Base-by-base conservation (phyloP, 2,888 invertebrate genomes). In the Agrenia bidenticulata region DNA sequence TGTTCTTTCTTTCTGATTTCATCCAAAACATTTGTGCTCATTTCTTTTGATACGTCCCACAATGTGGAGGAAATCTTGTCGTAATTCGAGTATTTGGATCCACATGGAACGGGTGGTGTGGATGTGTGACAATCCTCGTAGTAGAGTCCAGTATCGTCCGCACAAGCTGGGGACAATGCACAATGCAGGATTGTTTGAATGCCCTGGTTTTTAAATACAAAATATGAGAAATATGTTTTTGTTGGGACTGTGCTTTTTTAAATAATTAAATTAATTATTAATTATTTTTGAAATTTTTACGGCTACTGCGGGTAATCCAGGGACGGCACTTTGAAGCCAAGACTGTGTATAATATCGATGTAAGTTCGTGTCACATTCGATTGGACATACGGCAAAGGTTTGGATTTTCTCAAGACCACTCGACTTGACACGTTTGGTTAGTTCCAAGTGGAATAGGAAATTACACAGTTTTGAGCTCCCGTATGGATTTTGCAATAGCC, bases 141-240 rank as follows among this genome's bases (percentile, higher is more conserved):
- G 41, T n/a, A 41, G 4, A 5, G 11, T 2, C 57, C 57, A 4
- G 41, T 57, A 19, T 5, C 26, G 11, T 17, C 21, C 17, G 2
- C 42, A 5, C 32, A 26, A 5, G 15, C 5, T 7, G 41, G 32
- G 41, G 57, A 57, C 26, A 41, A 4, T 2, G 24, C 39, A 21
- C 57, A 57, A 37, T 57, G 57, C 7, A 57, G 39, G 42, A 57
- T 57, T 4, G 41, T 57, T 41, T 57, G 57, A 24, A 23, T 37
- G 5, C 57, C 57, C 55, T 55, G 27, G 19, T 5, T 19, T 19
- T 21, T 7, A 51, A 17, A 15, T 7, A 17, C 19, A 23, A 23
- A 17, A 27, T 32, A 27, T 27, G 4, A 55, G 23, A 23, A 2
- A 19, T 23, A 23, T 19, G 15, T 7, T 51, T 23, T 51, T 19